Base-by-base conservation (phyloP, 23 tunicate genomes). In the Halocynthia aurantium region DNA sequence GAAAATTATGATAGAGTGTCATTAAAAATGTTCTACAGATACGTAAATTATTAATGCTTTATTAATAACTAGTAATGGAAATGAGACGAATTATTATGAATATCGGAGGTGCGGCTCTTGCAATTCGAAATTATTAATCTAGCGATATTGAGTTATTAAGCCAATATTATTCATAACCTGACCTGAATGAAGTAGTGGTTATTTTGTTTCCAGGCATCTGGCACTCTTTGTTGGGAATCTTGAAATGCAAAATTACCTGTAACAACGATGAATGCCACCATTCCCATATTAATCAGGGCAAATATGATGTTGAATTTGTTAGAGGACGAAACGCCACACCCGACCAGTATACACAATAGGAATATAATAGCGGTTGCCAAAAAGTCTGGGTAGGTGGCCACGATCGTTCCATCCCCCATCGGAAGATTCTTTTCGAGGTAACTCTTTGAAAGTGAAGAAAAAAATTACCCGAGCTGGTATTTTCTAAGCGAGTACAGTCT, bases 331-430 rank as follows among this genome's bases (percentile, higher is more conserved):
- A 71, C 84, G 11, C 90, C 90, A 17, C 61, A 40, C n/a, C 76
- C 90, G 13, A 85, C 90, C 22, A 81, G 75, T 15, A 20, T 68
- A 57, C 90, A 80, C 9, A 85, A 67, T 7, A 81, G 52, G 21
- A 85, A 6, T 7, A 85, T 62, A 7, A 85, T 57, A 7, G 81
- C 84, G 8, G 77, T 68, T 8, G 75, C 90, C 51, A 85, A 76
- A 51, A 85, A 67, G 75, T 85, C 90, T 7, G 83, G 81, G 57
- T 85, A 85, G 52, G 79, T 77, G n/a, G 83, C 84, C 53, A 85
- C 64, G 6, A 82, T 82, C 7, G 40, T 81, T 10, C 71, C 70
- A 60, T 74, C 58, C 6, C 81, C 84, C 20, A 85, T 12, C 8
- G 90, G 71, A n/a, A 85, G 56, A 17, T 73, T 73, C 12, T 53